Conservation (phyloP, 2,888 invertebrate genomes). For the Odontothrips loti region DNA sequence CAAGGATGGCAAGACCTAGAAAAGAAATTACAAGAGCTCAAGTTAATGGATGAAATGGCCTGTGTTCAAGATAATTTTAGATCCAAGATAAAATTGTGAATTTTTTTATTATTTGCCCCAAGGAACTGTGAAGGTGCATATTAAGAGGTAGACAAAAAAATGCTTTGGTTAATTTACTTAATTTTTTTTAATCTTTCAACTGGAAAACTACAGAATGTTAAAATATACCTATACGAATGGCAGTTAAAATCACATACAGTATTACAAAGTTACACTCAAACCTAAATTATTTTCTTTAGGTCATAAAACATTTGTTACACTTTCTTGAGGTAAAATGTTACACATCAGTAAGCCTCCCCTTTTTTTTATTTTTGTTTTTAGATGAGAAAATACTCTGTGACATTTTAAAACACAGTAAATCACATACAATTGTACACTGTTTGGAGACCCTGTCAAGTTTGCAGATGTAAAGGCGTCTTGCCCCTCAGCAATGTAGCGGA, state of each 20-base stretch:
- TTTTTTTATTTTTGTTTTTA: neutral
- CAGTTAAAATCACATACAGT: conserved; percentile 24
- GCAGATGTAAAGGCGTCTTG: too few species aligned
- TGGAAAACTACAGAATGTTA: neutral
- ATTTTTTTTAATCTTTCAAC: neutral
- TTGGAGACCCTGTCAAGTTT: too few species aligned
- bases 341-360: neutral
- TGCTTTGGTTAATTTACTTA: neutral
- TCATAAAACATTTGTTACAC: neutral
- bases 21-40: neutral
- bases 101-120: neutral
- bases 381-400: too few species aligned
- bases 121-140: neutral
- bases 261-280: conserved; percentile 10
- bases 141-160: neutral
- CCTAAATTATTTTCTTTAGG: neutral
- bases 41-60: conserved; percentile 5
- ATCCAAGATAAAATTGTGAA: neutral
- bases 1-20: conserved; percentile 13
- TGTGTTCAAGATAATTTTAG: neutral
- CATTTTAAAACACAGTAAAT: neutral
- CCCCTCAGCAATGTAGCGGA: too few species aligned
- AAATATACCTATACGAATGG: conserved; percentile 2
- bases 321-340: neutral
- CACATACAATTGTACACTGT: neutral